These are phyloP conservation scores for Struthidea cinerea DNA, from an alignment of 2,113 vertebrate species.

Conservation along the genomic window DNA sequence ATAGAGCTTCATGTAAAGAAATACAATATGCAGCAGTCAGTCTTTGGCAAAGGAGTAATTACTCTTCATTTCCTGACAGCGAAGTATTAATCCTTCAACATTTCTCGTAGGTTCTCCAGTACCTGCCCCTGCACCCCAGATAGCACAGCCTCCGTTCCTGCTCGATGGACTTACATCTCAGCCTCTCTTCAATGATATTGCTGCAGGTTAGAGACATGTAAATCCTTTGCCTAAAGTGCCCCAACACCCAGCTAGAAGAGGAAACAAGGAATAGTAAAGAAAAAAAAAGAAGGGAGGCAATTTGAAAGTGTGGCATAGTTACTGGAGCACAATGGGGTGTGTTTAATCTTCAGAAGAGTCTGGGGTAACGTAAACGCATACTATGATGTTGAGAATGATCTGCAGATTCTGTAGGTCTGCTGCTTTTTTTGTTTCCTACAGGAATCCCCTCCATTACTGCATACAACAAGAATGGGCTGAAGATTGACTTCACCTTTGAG, in stretches of 20 bases:
- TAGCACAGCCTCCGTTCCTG: constrained; percentile 87
- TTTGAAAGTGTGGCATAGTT: neutral
- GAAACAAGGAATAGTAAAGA: neutral
- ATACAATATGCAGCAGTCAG: neutral
- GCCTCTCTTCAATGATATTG: constrained; percentile 90
- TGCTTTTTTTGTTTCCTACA: constrained; percentile 45
- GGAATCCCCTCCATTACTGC: constrained; percentile 95
- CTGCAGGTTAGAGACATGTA: constrained; percentile 81
- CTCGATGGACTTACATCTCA: constrained; percentile 90
- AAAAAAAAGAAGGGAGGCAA: neutral
- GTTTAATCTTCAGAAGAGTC: neutral
- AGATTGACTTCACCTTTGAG: constrained; percentile 98
- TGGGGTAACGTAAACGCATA: neutral
- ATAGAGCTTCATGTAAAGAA: neutral
- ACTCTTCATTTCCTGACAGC: neutral
- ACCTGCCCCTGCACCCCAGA: constrained; percentile 74
- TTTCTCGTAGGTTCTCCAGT: constrained; percentile 67
- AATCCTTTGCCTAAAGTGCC: neutral
- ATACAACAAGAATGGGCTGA: constrained; percentile 97
- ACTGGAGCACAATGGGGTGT: neutral
- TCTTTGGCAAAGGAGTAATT: neutral
- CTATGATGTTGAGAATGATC: neutral
- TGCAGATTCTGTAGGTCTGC: neutral
- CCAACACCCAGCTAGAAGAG: neutral
- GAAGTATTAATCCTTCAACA: neutral